Evolutionary conservation across 2,113 vertebrate genomes (phyloP).

Genomic region (Xiphophorus hellerii): DNA sequence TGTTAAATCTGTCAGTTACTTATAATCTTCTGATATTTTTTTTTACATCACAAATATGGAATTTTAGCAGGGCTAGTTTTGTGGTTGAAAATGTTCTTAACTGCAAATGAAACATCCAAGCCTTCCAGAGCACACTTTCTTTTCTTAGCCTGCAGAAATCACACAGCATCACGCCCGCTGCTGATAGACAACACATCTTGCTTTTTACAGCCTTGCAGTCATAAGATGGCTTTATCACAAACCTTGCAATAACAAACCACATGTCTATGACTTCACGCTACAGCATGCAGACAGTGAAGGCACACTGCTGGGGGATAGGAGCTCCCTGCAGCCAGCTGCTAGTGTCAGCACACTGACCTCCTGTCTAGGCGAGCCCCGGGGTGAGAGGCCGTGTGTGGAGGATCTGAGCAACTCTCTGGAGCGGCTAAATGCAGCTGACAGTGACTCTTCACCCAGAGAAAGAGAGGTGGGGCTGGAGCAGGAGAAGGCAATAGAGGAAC

Average conservation of each 20-base stretch:
- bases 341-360: constrained; percentile 69
- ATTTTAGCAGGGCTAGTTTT: too few species aligned
- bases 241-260: constrained; percentile 67
- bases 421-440: constrained; percentile 68
- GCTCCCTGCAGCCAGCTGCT: constrained; percentile 68
- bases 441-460: constrained; percentile 69
- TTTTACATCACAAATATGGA: too few species aligned
- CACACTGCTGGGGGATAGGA: constrained; percentile 80
- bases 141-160: constrained; percentile 27
- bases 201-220: constrained; percentile 48
- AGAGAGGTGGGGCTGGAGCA: constrained; percentile 63
- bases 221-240: constrained; percentile 51
- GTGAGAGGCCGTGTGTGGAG: constrained; percentile 66
- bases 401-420: constrained; percentile 75
- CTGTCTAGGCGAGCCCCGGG: constrained; percentile 65
- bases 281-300: constrained; percentile 90
- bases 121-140: constrained; percentile 28
- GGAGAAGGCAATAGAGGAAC: constrained; percentile 61
- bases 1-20: too few species aligned
- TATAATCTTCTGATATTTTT: too few species aligned
- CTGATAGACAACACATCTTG: constrained; percentile 24
- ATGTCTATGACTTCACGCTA: constrained; percentile 75
- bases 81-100: too few species aligned
- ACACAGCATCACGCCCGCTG: constrained; percentile 49
- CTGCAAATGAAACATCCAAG: constrained; percentile 12